Conservation (phyloP, 2,113 vertebrate genomes). For the Embiotoca jacksoni region DNA sequence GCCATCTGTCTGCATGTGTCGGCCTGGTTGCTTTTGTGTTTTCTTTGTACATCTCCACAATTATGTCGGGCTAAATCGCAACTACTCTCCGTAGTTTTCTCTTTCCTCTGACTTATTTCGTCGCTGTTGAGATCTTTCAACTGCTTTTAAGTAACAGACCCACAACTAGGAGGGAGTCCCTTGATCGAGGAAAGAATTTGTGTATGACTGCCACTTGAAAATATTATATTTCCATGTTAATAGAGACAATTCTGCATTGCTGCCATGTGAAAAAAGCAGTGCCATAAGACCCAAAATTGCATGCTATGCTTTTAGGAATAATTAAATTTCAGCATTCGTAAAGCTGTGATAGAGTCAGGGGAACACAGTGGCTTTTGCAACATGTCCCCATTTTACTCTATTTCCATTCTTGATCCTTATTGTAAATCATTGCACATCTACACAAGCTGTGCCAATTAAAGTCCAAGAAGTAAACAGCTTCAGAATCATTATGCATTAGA, state of each 20-base stretch:
- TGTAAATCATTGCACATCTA: conserved; percentile 65
- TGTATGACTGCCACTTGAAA: conserved; percentile 45
- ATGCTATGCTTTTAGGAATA: conserved; percentile 47
- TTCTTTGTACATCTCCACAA: conserved; percentile 62
- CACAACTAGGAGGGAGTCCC: background rate
- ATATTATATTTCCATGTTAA: conserved; percentile 46
- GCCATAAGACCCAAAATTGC: conserved; percentile 42
- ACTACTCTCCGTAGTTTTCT: conserved; percentile 50
- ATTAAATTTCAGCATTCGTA: conserved; percentile 45
- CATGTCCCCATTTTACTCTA: conserved; percentile 46
- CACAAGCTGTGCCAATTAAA: conserved; percentile 66
- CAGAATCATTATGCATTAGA: conserved; percentile 71
- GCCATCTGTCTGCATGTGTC: conserved; percentile 65
- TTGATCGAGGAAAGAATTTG: conserved; percentile 33
- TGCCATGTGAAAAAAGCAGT: conserved; percentile 28
- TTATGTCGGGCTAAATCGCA: conserved; percentile 48
- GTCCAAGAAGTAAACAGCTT: conserved; percentile 65
- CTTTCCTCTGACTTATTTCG: conserved; percentile 26
- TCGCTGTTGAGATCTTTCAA: conserved; percentile 14
- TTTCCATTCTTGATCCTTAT: conserved; percentile 68
- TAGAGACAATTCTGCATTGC: conserved; percentile 40
- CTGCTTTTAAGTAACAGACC: conserved; percentile 28
- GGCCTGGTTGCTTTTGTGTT: conserved; percentile 49
- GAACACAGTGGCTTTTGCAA: conserved; percentile 49
- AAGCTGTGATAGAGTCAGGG: conserved; percentile 31